Base-by-base conservation (phyloP, 2,797 vertebrate genomes). In the Acomys russatus region DNA sequence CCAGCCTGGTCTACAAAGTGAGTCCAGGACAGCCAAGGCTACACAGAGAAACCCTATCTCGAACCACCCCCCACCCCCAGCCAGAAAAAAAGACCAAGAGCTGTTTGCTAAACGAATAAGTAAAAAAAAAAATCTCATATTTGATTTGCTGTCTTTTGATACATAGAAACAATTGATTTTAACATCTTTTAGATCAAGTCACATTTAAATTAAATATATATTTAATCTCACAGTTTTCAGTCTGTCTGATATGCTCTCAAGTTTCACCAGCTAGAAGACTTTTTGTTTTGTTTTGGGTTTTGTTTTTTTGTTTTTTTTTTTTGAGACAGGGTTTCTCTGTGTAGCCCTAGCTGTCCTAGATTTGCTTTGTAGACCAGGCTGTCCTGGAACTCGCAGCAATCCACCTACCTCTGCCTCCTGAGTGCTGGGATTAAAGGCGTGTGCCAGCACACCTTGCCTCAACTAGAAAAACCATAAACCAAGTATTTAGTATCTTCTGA, bases 201-300 rank as follows among this genome's bases (percentile, higher is more conserved):
- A 73, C 82, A 74, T 74, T 94, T 84, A 88, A 95, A 79, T 86
- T 22, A 88, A 93, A 86, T 74, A 77, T 33, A 85, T 90, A 79
- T 83, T 80, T 83, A 56, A 59, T 76, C 56, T 84, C 80, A 84
- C 64, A 79, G 91, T 94, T 80, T 90, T 59, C 87, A 64, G 66
- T 23, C 70, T 86, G 61, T 22, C 82, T 38, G 38, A 80, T 15
- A 80, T 18, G n/a, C 63, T 71, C 59, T 94, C 85, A 61, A 66
- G 76, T 76, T 71, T 63, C 30, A 79, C 82, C 35, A 68, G 84
- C 35, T 68, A 33, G 22, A 49, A 86, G 74, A 73, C 63, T 79
- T 63, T 83, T 51, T 44, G 44, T 44, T 44, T 44, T 44, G 44
- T 44, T 44, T 44, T 44, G 44, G n/a, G n/a, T n/a, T 44, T 44